phyloP scores from a whole-genome alignment of 2,888 invertebrate genomes.

The Noctuana brunneofusca region DNA sequence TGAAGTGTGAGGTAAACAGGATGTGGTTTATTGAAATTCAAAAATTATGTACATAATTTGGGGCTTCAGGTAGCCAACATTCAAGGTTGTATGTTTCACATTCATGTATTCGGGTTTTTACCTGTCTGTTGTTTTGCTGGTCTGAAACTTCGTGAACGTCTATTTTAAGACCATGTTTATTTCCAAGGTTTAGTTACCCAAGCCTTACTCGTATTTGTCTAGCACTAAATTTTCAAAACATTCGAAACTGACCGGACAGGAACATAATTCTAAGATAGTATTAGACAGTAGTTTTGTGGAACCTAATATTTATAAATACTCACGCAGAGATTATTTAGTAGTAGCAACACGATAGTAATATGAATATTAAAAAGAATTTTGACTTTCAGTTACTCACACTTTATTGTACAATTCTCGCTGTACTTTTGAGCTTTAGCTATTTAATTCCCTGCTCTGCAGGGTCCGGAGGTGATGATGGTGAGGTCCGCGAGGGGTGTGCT shows the following conservation, averaged over 20 bases:
- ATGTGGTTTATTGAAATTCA: not conserved
- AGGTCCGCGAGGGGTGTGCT: conserved; percentile 53
- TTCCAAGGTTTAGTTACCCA: not conserved
- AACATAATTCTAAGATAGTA: no score
- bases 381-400: no score
- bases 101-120: conserved; percentile 2
- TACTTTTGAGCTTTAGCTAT: no score
- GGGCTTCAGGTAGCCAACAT: not conserved
- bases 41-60: conserved; percentile 3
- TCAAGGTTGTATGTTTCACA: not conserved
- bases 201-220: no score
- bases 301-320: no score
- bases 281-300: no score
- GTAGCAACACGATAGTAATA: no score
- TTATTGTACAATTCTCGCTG: no score
- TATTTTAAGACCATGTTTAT: not conserved
- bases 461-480: not conserved
- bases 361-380: no score
- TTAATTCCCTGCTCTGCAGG: not conserved
- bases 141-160: not conserved
- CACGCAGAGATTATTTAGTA: no score
- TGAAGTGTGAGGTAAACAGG: not conserved
- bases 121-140: not conserved
- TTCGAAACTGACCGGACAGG: no score
- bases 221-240: no score